Percentiles rank a stretch among this genome's conserved stretches.
These are phyloP conservation scores for Mus caroli DNA, from an alignment of 2,797 vertebrate species.

Conservation along the genomic window DNA sequence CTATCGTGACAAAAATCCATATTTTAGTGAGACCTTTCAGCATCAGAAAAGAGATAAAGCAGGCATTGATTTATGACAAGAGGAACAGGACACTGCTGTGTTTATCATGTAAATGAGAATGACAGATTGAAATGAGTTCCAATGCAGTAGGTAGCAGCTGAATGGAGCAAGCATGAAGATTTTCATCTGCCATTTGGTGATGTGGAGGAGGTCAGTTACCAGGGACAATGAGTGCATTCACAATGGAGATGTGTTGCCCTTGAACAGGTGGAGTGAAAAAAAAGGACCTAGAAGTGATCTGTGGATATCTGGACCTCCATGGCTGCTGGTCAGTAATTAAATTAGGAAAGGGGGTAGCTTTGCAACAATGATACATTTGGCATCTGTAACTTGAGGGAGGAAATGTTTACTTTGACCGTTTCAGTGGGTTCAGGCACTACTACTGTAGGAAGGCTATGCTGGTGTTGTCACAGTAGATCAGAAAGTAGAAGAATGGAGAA, in stretches of 20 bases:
- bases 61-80: neutral
- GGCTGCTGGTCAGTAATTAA: neutral
- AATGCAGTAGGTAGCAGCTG: neutral
- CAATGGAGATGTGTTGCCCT: neutral
- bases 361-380: neutral
- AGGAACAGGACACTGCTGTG: too few species aligned
- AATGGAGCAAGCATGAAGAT: neutral
- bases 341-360: neutral
- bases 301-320: neutral
- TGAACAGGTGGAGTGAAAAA: neutral
- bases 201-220: neutral
- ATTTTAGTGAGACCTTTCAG: neutral
- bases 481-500: neutral
- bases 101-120: neutral
- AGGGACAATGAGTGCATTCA: neutral
- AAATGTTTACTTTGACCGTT: neutral
- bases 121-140: neutral
- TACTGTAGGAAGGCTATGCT: neutral
- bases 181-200: slow-evolving; percentile 9
- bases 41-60: neutral
- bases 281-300: neutral
- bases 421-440: neutral
- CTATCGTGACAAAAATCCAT: neutral
- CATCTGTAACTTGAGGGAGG: too few species aligned
- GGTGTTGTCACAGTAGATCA: neutral